Evolutionary conservation across 2,888 invertebrate species (phyloP).

Genomic region (Pterostichus niger): DNA sequence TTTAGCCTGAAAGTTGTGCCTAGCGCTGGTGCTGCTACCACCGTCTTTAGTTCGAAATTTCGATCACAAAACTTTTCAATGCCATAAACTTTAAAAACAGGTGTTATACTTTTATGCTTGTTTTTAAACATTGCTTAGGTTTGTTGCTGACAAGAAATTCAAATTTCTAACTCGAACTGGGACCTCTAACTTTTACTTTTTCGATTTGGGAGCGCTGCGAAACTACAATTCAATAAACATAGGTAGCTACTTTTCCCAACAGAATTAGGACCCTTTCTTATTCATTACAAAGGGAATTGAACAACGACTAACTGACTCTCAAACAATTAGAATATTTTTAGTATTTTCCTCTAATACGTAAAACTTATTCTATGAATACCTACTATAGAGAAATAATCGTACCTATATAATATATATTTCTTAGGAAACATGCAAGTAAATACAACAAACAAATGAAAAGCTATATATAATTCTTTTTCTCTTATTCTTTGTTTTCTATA

Average conservation of each 20-base stretch:
- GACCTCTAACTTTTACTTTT: conserved; percentile 39
- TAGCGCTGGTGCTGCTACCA: background rate
- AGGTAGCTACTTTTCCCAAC: conserved; percentile 4
- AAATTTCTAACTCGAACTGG: conserved; percentile 20
- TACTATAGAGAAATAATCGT: no score
- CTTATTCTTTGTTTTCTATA: no score
- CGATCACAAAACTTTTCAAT: conserved; percentile 65
- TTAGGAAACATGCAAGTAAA: no score
- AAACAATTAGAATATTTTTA: no score
- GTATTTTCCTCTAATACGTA: no score
- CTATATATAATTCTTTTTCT: no score
- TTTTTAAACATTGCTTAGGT: conserved; percentile 58
- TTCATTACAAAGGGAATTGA: background rate
- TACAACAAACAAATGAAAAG: no score
- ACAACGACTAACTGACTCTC: background rate
- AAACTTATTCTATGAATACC: no score
- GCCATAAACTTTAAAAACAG: conserved; percentile 66
- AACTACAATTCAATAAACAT: conserved; percentile 48
- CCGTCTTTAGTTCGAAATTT: conserved; percentile 50
- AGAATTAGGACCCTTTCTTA: conserved; percentile 17
- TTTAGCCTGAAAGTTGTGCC: conserved; percentile 48
- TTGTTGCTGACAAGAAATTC: conserved; percentile 35
- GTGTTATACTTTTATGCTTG: conserved; percentile 66
- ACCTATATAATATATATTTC: no score
- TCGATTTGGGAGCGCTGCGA: conserved; percentile 9